A percentile compares a stretch with the other conserved stretches of the same genome.
These are phyloP conservation scores for Lysiphlebus fabarum DNA, from an alignment of 1,140 invertebrate genomes.

Conservation along the genomic window DNA sequence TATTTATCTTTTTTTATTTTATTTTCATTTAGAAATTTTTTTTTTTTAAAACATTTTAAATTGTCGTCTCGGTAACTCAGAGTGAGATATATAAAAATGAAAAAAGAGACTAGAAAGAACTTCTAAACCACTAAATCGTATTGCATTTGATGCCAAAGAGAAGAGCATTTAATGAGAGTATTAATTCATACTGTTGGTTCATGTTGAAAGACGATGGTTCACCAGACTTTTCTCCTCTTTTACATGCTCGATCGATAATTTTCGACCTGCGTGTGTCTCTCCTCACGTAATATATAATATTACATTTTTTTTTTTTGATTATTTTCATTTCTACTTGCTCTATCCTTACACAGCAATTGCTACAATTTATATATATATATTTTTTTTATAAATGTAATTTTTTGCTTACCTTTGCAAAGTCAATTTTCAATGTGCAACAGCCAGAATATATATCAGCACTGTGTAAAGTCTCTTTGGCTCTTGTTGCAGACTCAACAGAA, in stretches of 20 bases:
- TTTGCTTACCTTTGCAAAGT: conserved; percentile 92
- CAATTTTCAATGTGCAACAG: conserved; percentile 98
- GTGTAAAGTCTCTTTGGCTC: conserved; percentile 91
- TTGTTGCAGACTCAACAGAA: conserved; percentile 87
- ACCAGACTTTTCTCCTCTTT: conserved; percentile 7
- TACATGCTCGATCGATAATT: conserved; percentile 26
- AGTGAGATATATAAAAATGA: background rate
- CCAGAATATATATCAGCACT: conserved; percentile 99
- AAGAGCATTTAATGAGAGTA: conserved; percentile 25
- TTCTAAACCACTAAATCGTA: conserved; percentile 25
- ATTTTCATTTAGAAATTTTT: no score
- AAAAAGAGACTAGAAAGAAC: conserved; percentile 10
- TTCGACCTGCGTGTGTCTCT: conserved; percentile 27
- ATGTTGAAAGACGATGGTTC: conserved; percentile 18
- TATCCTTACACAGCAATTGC: no score
- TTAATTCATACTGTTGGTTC: conserved; percentile 25
- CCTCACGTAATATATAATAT: background rate
- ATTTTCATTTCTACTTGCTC: no score
- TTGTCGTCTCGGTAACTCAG: background rate
- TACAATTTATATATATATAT: no score
- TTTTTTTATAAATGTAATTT: background rate
- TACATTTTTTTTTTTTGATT: no score
- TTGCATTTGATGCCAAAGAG: conserved; percentile 19
- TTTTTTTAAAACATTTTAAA: no score
- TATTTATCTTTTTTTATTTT: no score